Percentiles rank a stretch among this genome's conserved stretches.
These are phyloP conservation scores for Lithobates sylvaticus DNA, from an alignment of 2,797 vertebrate species.

Conservation along the genomic window DNA sequence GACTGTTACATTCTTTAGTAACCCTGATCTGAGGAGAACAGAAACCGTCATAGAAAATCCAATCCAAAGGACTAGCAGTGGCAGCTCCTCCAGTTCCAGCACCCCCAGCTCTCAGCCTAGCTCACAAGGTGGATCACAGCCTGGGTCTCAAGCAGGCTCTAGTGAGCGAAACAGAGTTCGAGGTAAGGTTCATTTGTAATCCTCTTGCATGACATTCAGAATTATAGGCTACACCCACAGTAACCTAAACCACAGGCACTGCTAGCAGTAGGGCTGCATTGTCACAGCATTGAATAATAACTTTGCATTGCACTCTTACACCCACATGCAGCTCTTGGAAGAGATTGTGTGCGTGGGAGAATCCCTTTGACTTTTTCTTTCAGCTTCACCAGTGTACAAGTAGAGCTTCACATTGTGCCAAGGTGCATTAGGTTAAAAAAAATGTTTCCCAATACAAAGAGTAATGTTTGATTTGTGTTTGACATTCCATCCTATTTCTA, in stretches of 20 bases:
- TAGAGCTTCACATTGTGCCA: constrained; percentile 24
- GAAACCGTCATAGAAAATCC: constrained; percentile 88
- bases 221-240: constrained; percentile 39
- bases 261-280: constrained; percentile 20
- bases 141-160: constrained; percentile 83
- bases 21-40: constrained; percentile 92
- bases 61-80: constrained; percentile 93
- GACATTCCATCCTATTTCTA: constrained; percentile 34
- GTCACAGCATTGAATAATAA: constrained; percentile 43
- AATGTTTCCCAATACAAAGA: constrained; percentile 35
- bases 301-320: constrained; percentile 1
- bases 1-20: constrained; percentile 75
- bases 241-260: constrained; percentile 7
- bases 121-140: constrained; percentile 91
- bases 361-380: background rate
- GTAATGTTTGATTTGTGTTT: background rate
- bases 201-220: background rate
- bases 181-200: constrained; percentile 73
- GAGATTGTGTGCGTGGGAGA: constrained; percentile 58
- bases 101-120: constrained; percentile 90
- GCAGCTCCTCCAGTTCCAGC: constrained; percentile 97
- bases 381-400: constrained; percentile 31
- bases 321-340: constrained; percentile 34
- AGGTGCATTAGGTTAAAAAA: constrained; percentile 10
- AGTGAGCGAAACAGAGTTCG: constrained; percentile 87